Evolutionary conservation across 2,113 vertebrate genomes (phyloP).

Genomic region (Colossoma macropomum): DNA sequence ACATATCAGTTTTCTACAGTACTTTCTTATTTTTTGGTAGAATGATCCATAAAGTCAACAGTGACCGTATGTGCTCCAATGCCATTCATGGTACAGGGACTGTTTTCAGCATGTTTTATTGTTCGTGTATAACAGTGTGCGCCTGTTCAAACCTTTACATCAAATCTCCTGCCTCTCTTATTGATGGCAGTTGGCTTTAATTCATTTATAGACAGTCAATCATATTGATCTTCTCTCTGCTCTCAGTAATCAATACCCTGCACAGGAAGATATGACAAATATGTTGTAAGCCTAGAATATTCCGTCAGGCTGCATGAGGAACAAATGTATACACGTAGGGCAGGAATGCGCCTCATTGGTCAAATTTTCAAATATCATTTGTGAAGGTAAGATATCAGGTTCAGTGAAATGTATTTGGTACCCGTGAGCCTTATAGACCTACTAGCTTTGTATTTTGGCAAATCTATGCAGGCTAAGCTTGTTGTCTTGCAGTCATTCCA

Average conservation of each 20-base stretch:
- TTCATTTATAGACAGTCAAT: constrained; percentile 89
- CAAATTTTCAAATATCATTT: neutral
- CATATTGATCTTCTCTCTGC: constrained; percentile 88
- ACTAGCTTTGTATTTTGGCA: neutral
- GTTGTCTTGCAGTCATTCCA: neutral
- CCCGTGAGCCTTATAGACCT: neutral
- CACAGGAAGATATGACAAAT: constrained; percentile 11
- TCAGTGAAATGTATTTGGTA: neutral
- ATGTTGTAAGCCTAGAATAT: neutral
- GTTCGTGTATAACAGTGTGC: neutral
- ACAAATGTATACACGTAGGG: neutral
- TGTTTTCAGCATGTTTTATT: neutral
- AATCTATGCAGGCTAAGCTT: neutral
- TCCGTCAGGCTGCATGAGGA: neutral
- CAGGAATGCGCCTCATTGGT: neutral
- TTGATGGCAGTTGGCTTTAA: constrained; percentile 82
- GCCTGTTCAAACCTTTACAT: constrained; percentile 63
- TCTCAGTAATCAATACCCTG: constrained; percentile 75
- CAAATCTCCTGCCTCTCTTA: constrained; percentile 71
- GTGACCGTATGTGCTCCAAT: too few species aligned
- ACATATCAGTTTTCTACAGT: too few species aligned
- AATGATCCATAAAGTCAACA: too few species aligned
- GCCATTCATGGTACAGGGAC: neutral
- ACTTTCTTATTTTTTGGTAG: too few species aligned
- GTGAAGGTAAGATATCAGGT: neutral